Conservation (phyloP, 2,113 vertebrate species). For the Pterophyllum scalare region DNA sequence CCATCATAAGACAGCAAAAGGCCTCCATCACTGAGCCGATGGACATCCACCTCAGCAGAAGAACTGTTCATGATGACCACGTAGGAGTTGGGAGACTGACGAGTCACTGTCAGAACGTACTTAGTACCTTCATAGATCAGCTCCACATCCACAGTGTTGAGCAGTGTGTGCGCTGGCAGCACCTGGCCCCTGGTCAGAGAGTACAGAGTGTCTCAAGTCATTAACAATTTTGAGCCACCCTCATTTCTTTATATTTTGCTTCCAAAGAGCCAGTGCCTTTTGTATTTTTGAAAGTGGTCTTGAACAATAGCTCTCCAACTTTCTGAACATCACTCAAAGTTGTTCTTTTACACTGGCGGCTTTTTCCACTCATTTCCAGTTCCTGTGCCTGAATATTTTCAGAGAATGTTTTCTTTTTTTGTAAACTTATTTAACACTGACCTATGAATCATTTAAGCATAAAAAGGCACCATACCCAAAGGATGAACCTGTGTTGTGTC, state of each 20-base stretch:
- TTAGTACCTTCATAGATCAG: constrained; percentile 97
- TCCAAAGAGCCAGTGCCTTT: no score
- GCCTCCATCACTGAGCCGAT: constrained; percentile 94
- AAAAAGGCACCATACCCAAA: background rate
- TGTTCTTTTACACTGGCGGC: no score
- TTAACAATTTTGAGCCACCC: no score
- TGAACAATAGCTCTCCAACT: no score
- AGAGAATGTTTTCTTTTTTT: no score
- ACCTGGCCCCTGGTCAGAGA: constrained; percentile 89
- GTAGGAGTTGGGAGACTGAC: constrained; percentile 96
- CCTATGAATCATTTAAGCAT: no score
- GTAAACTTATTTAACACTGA: background rate
- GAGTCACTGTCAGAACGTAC: constrained; percentile 94
- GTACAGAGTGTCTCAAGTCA: background rate
- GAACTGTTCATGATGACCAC: constrained; percentile 97
- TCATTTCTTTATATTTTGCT: no score
- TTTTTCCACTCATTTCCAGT: no score
- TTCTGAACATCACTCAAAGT: no score
- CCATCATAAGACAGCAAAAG: constrained; percentile 95
- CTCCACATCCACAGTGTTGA: constrained; percentile 96
- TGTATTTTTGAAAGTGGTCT: no score
- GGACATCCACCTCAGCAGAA: constrained; percentile 93
- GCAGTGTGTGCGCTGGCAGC: constrained; percentile 92
- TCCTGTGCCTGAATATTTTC: no score
- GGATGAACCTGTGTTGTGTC: background rate